Evolutionary conservation across 2,888 invertebrate species (phyloP).

Genomic region (Agrilus mali): DNA sequence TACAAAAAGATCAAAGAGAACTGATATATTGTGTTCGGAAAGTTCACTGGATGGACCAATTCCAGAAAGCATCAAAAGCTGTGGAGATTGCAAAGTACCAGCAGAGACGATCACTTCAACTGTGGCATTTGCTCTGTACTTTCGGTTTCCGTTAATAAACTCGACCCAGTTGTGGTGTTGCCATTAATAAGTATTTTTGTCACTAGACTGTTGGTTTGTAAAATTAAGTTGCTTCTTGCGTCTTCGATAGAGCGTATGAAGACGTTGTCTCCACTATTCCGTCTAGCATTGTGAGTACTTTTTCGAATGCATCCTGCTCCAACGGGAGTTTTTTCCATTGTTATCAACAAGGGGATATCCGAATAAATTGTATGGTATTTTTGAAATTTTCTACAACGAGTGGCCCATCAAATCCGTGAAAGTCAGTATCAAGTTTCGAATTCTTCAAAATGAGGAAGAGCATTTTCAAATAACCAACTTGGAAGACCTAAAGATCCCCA

Average conservation of each 20-base stretch:
- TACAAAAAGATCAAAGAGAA: slow-evolving; percentile 52
- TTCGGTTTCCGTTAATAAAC: slow-evolving; percentile 35
- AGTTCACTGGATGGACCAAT: slow-evolving; percentile 48
- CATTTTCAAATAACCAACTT: slow-evolving; percentile 43
- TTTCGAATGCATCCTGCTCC: too few relatives aligned
- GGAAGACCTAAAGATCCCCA: slow-evolving; percentile 43
- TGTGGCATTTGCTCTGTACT: slow-evolving; percentile 35
- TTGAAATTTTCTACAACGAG: slow-evolving; percentile 45
- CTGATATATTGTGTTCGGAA: slow-evolving; percentile 36
- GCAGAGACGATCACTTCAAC: slow-evolving; percentile 51
- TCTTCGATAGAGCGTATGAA: too few relatives aligned
- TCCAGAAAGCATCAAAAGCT: slow-evolving; percentile 51
- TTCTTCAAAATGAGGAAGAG: slow-evolving; percentile 50
- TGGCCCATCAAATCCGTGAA: slow-evolving; percentile 43
- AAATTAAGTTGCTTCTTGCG: too few relatives aligned
- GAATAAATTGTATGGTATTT: slow-evolving; percentile 42
- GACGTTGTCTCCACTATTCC: too few relatives aligned
- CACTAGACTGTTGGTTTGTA: too few relatives aligned
- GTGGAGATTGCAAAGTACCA: slow-evolving; percentile 48
- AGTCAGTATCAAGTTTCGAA: slow-evolving; percentile 39
- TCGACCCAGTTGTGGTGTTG: slow-evolving; percentile 39
- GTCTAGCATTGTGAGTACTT: too few relatives aligned
- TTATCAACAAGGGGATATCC: slow-evolving; percentile 46
- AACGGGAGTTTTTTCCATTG: slow-evolving; percentile 45
- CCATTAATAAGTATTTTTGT: too few relatives aligned